Conservation (phyloP, 2,888 invertebrate species). For the Andrena trimmerana region DNA sequence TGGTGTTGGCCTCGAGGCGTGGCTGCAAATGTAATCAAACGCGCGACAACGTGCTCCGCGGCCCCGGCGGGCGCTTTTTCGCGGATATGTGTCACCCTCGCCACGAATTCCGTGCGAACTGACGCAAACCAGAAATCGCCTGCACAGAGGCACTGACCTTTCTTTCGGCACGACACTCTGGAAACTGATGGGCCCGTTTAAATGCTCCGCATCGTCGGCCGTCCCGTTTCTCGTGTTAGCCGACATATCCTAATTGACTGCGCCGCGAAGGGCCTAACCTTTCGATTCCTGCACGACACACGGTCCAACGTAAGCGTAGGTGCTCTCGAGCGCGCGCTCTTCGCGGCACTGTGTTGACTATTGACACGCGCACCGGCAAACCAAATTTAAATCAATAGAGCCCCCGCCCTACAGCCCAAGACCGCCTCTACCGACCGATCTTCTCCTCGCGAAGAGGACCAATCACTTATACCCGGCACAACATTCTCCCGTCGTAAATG, state of each 20-base stretch:
- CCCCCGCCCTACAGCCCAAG: constrained; percentile 76
- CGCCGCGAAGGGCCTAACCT: constrained; percentile 57
- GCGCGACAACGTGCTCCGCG: background rate
- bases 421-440: constrained; percentile 54
- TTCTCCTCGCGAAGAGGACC: constrained; percentile 43
- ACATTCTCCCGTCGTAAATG: constrained; percentile 40
- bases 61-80: constrained; percentile 1
- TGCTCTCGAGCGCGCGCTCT: constrained; percentile 58
- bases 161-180: constrained; percentile 78
- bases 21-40: constrained; percentile 47
- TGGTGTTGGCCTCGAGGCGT: constrained; percentile 49
- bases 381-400: constrained; percentile 84
- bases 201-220: constrained; percentile 29
- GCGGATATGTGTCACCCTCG: background rate
- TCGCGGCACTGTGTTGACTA: constrained; percentile 72
- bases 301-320: constrained; percentile 28
- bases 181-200: constrained; percentile 72
- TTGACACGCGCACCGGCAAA: constrained; percentile 80
- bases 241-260: constrained; percentile 53
- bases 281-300: constrained; percentile 39
- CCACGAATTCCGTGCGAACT: background rate
- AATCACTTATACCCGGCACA: constrained; percentile 49
- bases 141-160: constrained; percentile 74
- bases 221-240: constrained; percentile 29
- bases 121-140: constrained; percentile 35